phyloP scores from a whole-genome alignment of 2,113 vertebrate genomes.

The Ia io region DNA sequence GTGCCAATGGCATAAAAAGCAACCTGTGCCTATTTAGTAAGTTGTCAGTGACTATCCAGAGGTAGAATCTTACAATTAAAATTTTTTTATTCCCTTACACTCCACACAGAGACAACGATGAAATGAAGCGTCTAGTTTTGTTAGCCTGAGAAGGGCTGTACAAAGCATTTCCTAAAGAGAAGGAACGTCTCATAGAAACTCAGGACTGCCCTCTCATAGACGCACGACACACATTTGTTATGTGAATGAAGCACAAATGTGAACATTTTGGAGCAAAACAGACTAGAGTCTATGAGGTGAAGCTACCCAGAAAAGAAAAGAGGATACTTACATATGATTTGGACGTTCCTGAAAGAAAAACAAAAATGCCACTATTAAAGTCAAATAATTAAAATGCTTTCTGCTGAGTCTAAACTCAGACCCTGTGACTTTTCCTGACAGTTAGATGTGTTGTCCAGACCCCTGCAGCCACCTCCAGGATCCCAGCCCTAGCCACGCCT shows the following conservation, averaged over 20 bases:
- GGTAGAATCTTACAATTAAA: not conserved
- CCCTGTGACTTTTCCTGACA: fast-evolving
- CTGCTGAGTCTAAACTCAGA: not conserved
- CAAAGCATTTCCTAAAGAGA: not conserved
- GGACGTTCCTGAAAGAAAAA: conserved; percentile 60
- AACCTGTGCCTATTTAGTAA: fast-evolving
- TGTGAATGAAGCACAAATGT: not conserved
- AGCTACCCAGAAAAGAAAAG: not conserved
- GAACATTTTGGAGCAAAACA: not conserved
- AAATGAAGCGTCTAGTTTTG: not conserved
- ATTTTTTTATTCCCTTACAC: not conserved
- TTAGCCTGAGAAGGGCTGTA: not conserved
- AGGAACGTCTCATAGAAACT: not conserved
- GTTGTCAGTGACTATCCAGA: not conserved
- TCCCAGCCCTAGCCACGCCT: fast-evolving
- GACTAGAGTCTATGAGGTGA: not conserved
- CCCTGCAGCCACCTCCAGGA: fast-evolving
- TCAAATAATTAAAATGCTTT: not conserved
- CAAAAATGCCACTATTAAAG: not conserved
- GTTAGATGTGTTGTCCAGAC: fast-evolving
- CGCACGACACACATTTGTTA: fast-evolving
- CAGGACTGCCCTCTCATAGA: fast-evolving
- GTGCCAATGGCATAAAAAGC: fast-evolving
- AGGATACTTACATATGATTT: not conserved
- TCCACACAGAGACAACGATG: not conserved